Base-by-base conservation (phyloP, 2,797 vertebrate species). In the Taenioides sp. region DNA sequence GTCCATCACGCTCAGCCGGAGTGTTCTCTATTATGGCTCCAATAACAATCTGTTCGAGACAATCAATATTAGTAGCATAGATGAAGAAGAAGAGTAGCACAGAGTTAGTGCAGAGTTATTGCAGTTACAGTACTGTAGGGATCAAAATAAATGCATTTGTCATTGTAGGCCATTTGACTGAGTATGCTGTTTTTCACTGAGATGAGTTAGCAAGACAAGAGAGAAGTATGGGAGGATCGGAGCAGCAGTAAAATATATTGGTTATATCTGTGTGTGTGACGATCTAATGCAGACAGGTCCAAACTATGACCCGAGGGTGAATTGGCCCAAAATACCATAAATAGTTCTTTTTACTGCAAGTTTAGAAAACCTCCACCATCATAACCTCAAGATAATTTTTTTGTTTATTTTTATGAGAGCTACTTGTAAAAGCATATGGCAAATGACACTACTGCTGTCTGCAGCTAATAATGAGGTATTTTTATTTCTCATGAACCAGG, bases 1-100 rank as follows among this genome's bases (percentile, higher is more conserved):
- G 95, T 11, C 98, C 98, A 2, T 99, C 98, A 52, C 97, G 94
- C 90, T 99, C 98, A 0, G 98, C 98, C 0, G 98, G 97, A 81
- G 98, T 98, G 96, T 98, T 98, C 86, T 98, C 96, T 83, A 99
- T 99, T 81, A 99, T 96, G 14, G 98, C 98, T 72, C 98, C 98
- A 1, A 99, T 99, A 82, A 99, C 94, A 88, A 99, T 99, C 98
- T 99, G 92, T 89, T 89, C 69, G 82, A 86, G 81, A 91, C 78
- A 87, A 86, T 81, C 65, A 63, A 88, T 87, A 88, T 92, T 91
- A 90, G 86, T 76, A 88, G 78, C 75, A 71, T 79, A 84, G 80
- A 81, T 65, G 79, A 75, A 76, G 83, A 80, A 75, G 79, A 79
- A 50, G 65, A 62, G 70, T 52, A 61, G 22, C n/a, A n/a, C n/a